phyloP scores from a whole-genome alignment of 2,888 invertebrate species.

The Rhorus exstirpatorius region DNA sequence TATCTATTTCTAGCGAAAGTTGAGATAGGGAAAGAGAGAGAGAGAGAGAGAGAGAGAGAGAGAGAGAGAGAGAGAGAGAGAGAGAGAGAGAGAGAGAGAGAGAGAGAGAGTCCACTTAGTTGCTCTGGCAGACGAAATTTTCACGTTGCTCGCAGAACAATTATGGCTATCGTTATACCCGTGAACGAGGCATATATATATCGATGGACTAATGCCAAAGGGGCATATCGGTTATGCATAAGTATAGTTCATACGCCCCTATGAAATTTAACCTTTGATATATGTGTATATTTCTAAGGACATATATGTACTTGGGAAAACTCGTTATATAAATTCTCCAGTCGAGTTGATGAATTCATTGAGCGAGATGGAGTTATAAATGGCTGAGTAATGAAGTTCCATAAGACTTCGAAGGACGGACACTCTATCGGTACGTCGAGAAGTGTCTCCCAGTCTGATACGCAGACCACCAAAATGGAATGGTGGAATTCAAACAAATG shows the following conservation, averaged over 20 bases:
- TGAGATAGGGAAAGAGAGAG: constrained; percentile 17
- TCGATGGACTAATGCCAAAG: too few relatives aligned
- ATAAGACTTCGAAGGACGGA: background rate
- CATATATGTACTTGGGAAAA: constrained; percentile 16
- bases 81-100: constrained; percentile 21
- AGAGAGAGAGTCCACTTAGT: too few relatives aligned
- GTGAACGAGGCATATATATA: constrained; percentile 10
- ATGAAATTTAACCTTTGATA: too few relatives aligned
- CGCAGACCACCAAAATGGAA: background rate
- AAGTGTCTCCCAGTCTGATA: background rate
- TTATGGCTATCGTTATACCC: constrained; percentile 44
- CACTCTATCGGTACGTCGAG: background rate
- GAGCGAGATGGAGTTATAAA: constrained; percentile 1
- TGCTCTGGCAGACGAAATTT: constrained; percentile 53
- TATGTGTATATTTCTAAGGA: background rate
- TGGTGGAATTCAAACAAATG: too few relatives aligned
- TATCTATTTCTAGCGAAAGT: constrained; percentile 78
- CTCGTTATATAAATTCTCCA: constrained; percentile 47
- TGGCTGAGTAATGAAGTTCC: background rate
- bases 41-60: background rate
- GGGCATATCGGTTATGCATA: too few relatives aligned
- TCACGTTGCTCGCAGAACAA: constrained; percentile 28
- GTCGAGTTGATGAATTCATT: constrained; percentile 21
- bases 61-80: background rate
- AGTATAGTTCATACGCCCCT: too few relatives aligned